phyloP scores from a whole-genome alignment of 2,797 vertebrate genomes.

The Diplodus sargus region DNA sequence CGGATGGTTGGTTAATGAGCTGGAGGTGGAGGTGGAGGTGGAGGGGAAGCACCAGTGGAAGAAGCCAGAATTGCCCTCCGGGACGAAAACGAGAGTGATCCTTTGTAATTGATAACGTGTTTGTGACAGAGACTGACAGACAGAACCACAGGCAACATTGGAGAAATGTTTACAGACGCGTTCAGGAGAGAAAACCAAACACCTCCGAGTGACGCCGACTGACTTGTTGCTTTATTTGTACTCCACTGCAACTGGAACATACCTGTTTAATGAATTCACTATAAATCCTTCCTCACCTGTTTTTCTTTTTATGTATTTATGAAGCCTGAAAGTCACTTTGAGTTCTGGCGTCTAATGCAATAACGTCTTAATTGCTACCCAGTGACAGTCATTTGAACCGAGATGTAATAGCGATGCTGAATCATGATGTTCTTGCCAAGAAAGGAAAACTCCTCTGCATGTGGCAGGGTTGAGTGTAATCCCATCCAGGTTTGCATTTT shows the following conservation, averaged over 20 bases:
- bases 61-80: constrained; percentile 42
- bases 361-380: constrained; percentile 31
- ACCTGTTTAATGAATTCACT: not conserved
- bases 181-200: not conserved
- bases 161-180: constrained; percentile 11
- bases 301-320: not conserved
- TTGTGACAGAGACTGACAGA: constrained; percentile 49
- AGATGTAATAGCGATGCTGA: constrained; percentile 25
- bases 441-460: constrained; percentile 52
- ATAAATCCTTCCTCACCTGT: not conserved
- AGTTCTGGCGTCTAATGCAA: constrained; percentile 21
- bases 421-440: constrained; percentile 42
- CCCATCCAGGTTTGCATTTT: constrained; percentile 50
- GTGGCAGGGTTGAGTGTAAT: constrained; percentile 48
- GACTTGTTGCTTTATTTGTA: too few relatives aligned
- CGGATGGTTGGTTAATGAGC: constrained; percentile 43
- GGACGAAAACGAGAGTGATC: constrained; percentile 46
- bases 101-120: constrained; percentile 40
- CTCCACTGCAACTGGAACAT: not conserved
- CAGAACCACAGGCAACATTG: constrained; percentile 35
- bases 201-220: not conserved
- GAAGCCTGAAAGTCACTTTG: constrained; percentile 5
- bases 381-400: constrained; percentile 46
- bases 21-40: not conserved
- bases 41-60: constrained; percentile 16